Conservation (phyloP, 2,113 vertebrate species). For the Albula goreensis region DNA sequence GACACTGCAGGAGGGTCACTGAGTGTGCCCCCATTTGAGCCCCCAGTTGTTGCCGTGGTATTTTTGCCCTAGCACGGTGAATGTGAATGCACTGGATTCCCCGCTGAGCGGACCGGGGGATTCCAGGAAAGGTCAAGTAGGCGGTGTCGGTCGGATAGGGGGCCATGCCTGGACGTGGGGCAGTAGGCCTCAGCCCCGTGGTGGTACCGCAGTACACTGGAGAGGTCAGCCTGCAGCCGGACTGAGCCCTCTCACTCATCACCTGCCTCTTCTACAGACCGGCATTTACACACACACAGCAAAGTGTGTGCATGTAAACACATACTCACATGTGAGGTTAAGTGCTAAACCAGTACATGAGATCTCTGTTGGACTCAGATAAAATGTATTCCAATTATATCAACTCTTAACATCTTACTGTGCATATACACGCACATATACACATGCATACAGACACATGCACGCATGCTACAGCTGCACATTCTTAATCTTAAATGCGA, state of each 20-base stretch:
- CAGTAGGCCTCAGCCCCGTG: no score
- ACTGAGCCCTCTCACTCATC: not conserved
- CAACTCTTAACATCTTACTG: no score
- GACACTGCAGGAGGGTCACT: not conserved
- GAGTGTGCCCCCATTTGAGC: not conserved
- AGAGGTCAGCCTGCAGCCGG: not conserved
- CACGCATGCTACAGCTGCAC: constrained; percentile 58
- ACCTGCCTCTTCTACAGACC: not conserved
- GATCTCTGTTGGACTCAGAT: no score
- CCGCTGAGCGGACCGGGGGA: not conserved
- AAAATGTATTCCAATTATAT: no score
- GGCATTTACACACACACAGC: not conserved
- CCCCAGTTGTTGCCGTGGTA: constrained; percentile 6
- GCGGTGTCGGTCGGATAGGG: not conserved
- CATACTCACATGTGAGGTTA: not conserved
- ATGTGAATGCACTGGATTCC: not conserved
- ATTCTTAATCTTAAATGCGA: constrained; percentile 54
- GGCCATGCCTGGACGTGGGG: not conserved
- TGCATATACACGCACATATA: constrained; percentile 26
- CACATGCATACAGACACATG: constrained; percentile 17
- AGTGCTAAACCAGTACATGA: no score
- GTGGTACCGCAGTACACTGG: not conserved
- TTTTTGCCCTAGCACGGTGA: not conserved
- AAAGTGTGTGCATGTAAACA: not conserved
- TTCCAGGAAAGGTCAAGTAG: not conserved